These are phyloP conservation scores for Agrilus mali DNA, from an alignment of 2,888 invertebrate species.

Conservation along the genomic window DNA sequence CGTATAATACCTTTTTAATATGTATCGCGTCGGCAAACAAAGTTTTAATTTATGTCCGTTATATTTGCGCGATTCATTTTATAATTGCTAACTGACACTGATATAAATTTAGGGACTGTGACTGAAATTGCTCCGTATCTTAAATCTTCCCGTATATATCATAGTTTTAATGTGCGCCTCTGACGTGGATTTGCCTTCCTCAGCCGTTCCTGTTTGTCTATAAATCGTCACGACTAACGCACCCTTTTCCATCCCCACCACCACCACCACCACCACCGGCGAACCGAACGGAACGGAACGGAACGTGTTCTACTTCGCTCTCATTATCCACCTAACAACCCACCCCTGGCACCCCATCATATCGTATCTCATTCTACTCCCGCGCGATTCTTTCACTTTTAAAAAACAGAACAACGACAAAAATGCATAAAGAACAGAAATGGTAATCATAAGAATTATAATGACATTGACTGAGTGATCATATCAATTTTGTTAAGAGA, in stretches of 20 bases:
- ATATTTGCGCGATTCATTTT: conserved; percentile 30
- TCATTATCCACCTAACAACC: no score
- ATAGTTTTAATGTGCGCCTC: conserved; percentile 36
- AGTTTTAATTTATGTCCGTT: conserved; percentile 33
- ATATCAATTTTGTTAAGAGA: no score
- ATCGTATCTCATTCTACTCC: no score
- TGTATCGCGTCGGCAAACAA: conserved; percentile 32
- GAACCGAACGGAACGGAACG: conserved; percentile 11
- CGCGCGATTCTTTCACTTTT: no score
- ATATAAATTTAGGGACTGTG: conserved; percentile 37
- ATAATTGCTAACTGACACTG: conserved; percentile 37
- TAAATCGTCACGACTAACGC: conserved; percentile 33
- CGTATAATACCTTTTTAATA: conserved; percentile 23
- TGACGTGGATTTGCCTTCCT: conserved; percentile 31
- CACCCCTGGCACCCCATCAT: no score
- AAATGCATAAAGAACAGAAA: no score
- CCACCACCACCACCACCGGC: background rate
- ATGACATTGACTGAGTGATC: no score
- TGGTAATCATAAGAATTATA: no score
- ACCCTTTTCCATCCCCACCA: conserved; percentile 17
- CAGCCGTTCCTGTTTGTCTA: conserved; percentile 33
- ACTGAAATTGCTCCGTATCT: conserved; percentile 36
- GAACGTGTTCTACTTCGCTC: no score
- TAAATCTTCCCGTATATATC: conserved; percentile 35
- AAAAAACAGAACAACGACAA: no score